phyloP scores from a whole-genome alignment of 1,140 invertebrate genomes.

The Lasioglossum albipes region DNA sequence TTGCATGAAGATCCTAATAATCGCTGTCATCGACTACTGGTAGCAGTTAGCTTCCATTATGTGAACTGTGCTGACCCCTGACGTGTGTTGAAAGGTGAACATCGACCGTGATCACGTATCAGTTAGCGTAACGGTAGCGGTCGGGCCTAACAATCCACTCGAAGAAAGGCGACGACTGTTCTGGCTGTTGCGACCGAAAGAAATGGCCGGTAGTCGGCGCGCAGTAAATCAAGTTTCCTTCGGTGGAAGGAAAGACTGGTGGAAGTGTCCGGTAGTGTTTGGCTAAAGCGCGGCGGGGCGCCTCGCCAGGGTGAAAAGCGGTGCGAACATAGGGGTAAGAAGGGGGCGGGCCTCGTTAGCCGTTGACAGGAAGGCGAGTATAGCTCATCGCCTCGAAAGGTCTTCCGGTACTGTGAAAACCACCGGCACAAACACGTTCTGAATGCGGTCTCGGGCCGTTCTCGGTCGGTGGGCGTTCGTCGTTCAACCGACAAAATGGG shows the following conservation, averaged over 20 bases:
- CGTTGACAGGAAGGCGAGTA: conserved; percentile 70
- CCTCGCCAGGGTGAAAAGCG: conserved; percentile 56
- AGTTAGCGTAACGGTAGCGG: background rate
- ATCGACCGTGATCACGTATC: background rate
- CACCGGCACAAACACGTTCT: conserved; percentile 54
- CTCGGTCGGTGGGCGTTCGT: conserved; percentile 43
- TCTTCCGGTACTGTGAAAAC: conserved; percentile 68
- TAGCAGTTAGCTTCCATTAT: too few species aligned
- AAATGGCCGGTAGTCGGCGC: conserved; percentile 17
- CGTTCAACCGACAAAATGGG: conserved; percentile 41
- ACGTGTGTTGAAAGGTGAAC: background rate
- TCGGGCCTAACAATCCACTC: background rate
- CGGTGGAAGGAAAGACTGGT: conserved; percentile 27
- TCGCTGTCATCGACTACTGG: too few species aligned
- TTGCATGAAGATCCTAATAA: too few species aligned
- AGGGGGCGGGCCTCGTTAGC: conserved; percentile 68
- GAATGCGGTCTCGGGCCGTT: conserved; percentile 40
- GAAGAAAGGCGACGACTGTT: conserved; percentile 13
- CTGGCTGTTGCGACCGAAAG: conserved; percentile 5
- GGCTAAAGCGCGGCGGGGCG: conserved; percentile 55
- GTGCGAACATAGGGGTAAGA: conserved; percentile 40
- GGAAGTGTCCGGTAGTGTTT: conserved; percentile 55
- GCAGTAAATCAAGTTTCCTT: conserved; percentile 61
- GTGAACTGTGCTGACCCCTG: background rate
- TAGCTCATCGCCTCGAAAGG: conserved; percentile 63